These are phyloP conservation scores for Agrotis ipsilon DNA, from an alignment of 2,888 invertebrate genomes.

Conservation along the genomic window DNA sequence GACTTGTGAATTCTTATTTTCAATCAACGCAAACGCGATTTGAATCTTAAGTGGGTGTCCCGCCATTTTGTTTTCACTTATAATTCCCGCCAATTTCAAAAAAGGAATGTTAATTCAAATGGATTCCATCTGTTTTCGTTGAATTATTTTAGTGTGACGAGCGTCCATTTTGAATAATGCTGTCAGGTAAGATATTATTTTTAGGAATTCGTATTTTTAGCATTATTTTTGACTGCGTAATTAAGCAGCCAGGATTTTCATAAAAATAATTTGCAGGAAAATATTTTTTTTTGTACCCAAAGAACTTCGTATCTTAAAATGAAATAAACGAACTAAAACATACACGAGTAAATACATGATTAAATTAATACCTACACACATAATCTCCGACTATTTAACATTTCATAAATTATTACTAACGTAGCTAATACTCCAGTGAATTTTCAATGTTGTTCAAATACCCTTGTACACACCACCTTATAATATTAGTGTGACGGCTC, in stretches of 20 bases:
- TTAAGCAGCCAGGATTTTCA: conserved; percentile 10
- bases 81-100: conserved; percentile 63
- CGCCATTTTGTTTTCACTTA: conserved; percentile 66
- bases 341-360: neutral
- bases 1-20: conserved; percentile 68
- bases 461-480: conserved; percentile 28
- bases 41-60: conserved; percentile 63
- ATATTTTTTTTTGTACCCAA: neutral
- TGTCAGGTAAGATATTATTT: conserved; percentile 44
- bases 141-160: conserved; percentile 57
- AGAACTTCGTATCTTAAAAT: neutral
- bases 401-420: conserved; percentile 48
- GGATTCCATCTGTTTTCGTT: conserved; percentile 64
- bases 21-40: conserved; percentile 71
- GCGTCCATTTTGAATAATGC: conserved; percentile 52
- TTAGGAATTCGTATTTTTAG: conserved; percentile 33
- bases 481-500: conserved; percentile 25
- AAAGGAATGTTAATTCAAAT: conserved; percentile 65
- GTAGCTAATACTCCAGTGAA: conserved; percentile 50
- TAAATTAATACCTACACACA: conserved; percentile 16
- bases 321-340: neutral
- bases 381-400: conserved; percentile 30
- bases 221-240: conserved; percentile 32
- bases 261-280: neutral
- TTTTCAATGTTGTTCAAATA: conserved; percentile 52